phyloP scores from a whole-genome alignment of 2,113 vertebrate genomes.

The Dryoscopus gambensis region DNA sequence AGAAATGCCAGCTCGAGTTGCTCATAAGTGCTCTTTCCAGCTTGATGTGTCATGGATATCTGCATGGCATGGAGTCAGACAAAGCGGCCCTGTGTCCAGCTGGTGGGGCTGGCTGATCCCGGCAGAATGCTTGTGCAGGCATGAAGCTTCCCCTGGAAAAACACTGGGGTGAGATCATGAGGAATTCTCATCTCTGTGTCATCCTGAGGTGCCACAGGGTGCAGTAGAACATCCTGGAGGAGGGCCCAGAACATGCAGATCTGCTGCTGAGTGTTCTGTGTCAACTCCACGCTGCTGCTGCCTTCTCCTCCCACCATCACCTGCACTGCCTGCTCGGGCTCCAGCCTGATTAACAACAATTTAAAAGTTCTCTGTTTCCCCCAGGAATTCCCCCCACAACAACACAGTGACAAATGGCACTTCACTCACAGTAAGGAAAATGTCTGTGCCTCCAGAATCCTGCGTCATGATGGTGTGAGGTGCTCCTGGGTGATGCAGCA shows the following conservation, averaged over 20 bases:
- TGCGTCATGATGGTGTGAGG: neutral
- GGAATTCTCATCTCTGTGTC: neutral
- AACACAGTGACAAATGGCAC: neutral
- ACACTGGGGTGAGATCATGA: neutral
- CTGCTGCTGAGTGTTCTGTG: neutral
- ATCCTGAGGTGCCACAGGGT: neutral
- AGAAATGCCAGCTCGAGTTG: neutral
- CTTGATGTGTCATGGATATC: neutral
- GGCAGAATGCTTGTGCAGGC: neutral
- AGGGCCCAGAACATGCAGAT: neutral
- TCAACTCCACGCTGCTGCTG: neutral
- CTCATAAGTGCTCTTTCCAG: neutral
- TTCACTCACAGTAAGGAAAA: neutral
- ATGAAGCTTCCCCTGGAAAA: neutral
- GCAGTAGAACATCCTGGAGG: neutral
- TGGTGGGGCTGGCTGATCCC: neutral
- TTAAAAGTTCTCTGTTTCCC: neutral
- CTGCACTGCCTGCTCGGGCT: neutral
- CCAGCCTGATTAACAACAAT: neutral
- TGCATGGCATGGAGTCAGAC: neutral
- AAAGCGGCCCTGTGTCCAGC: neutral
- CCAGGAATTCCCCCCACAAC: neutral
- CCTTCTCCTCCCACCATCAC: neutral
- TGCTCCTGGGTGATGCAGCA: neutral
- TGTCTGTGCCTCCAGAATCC: neutral